Base-by-base conservation (phyloP, 2,888 invertebrate genomes). In the Pandemis cinnamomeana region DNA sequence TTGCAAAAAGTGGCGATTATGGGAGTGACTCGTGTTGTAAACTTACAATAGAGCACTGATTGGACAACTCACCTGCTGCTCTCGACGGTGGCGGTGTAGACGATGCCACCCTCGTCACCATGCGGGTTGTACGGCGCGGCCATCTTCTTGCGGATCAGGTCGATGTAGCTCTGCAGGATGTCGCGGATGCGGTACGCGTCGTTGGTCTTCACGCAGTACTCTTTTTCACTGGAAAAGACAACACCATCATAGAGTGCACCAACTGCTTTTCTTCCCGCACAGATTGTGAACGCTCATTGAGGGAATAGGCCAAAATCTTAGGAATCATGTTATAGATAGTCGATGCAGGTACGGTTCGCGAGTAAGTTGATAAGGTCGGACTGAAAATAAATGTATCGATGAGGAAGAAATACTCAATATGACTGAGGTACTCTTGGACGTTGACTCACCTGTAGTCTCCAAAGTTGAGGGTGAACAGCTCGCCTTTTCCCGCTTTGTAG, bases 101-200 rank as follows among this genome's bases (percentile, higher is more conserved):
- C 80, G 71, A 78, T 80, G 66, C 98, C 80, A 96, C 97, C 97
- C 97, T 89, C 98, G 0, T 97, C 97, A 0, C 97, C 96, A 44
- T 97, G 97, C 85, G 97, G 97, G 86, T 97, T 97, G 60, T 97
- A 77, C 97, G 98, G 86, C 96, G 98, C 97, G 87, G 97, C 96
- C 95, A 98, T 97, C 95, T 98, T 98, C 91, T 98, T 98, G 77
- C 99, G 92, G 81, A 99, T 99, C 85, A 99, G 99, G 89, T 99
- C 99, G 85, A 99, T 99, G 91, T 99, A 99, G 51, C 99, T 99
- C 79, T 99, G 98, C 84, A 99, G 98, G 71, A 99, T 96, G 86
- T 99, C 99, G 2, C 98, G 97, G 83, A 99, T 99, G 87, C 99
- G 99, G 88, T 98, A 98, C 3, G 99, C 99, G 89, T 99, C 99